Percentiles rank a stretch among this genome's conserved stretches.
phyloP scores from a whole-genome alignment of 2,797 vertebrate genomes.

The Scomberomorus guttatus region DNA sequence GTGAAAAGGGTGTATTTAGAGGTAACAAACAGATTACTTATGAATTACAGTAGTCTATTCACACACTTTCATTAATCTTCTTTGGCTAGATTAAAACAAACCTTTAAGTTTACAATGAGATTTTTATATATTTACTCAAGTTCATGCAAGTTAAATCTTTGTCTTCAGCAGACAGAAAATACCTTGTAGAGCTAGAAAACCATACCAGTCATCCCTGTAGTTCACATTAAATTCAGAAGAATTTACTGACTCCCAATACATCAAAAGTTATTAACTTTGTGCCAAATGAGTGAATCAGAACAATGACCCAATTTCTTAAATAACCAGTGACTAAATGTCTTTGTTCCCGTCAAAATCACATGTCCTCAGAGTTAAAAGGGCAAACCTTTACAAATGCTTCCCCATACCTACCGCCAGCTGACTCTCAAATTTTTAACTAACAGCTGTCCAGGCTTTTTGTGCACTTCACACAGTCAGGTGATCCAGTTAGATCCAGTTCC shows the following conservation, averaged over 20 bases:
- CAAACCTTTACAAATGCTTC: accelerated
- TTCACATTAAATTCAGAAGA: not conserved
- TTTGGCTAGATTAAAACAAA: too few species aligned
- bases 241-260: too few species aligned
- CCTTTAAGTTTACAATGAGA: too few species aligned
- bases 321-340: too few species aligned
- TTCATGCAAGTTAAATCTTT: not conserved
- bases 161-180: not conserved
- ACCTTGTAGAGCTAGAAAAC: not conserved
- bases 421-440: not conserved
- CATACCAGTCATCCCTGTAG: not conserved
- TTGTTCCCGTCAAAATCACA: not conserved
- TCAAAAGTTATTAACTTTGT: too few species aligned
- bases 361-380: not conserved
- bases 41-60: too few species aligned
- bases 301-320: not conserved
- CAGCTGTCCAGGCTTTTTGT: slow-evolving; percentile 45
- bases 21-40: too few species aligned
- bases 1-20: too few species aligned
- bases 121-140: not conserved
- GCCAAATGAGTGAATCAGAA: not conserved
- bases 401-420: slow-evolving; percentile 50
- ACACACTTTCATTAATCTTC: too few species aligned
- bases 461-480: slow-evolving; percentile 3
- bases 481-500: slow-evolving; percentile 1